These are phyloP conservation scores for Arvicanthis niloticus DNA, from an alignment of 2,113 vertebrate species.

Conservation along the genomic window DNA sequence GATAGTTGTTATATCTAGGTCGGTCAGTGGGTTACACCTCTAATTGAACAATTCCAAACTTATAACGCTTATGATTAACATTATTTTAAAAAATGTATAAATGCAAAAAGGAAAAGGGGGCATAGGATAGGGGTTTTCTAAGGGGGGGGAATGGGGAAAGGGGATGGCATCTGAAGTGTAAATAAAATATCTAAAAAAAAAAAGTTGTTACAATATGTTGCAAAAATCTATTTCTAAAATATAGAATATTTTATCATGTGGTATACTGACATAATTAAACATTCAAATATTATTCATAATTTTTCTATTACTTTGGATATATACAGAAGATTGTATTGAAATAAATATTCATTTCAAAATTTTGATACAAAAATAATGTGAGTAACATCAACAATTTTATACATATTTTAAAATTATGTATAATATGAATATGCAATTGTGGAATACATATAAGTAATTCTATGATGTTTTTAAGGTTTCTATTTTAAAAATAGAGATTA, in stretches of 20 bases:
- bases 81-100: too few relatives aligned
- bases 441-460: neutral
- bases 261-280: neutral
- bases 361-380: neutral
- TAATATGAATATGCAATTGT: neutral
- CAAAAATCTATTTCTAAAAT: neutral
- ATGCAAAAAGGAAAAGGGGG: too few relatives aligned
- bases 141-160: too few relatives aligned
- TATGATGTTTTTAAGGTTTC: neutral
- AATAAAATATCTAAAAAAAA: too few relatives aligned
- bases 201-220: neutral
- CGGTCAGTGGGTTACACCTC: too few relatives aligned
- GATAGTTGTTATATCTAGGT: too few relatives aligned
- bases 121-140: too few relatives aligned
- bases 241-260: neutral
- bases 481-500: neutral
- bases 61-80: too few relatives aligned
- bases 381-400: neutral
- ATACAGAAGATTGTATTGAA: neutral
- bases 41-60: too few relatives aligned
- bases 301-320: neutral
- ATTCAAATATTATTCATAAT: neutral
- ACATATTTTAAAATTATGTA: neutral
- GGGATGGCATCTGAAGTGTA: too few relatives aligned
- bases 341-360: constrained; percentile 3